Evolutionary conservation across 2,888 invertebrate species (phyloP).

Genomic region (Sarcophaga caerulescens): DNA sequence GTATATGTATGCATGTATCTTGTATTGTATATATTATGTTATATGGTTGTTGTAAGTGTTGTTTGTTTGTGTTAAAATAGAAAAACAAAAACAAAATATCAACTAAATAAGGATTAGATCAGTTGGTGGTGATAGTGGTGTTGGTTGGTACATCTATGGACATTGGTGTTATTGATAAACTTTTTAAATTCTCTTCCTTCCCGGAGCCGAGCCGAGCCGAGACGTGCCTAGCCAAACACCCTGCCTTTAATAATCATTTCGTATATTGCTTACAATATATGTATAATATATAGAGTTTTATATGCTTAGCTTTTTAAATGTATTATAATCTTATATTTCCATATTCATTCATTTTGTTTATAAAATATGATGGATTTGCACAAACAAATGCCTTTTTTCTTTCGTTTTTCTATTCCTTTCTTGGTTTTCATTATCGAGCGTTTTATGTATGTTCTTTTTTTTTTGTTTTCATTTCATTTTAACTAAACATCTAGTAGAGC

Average conservation of each 20-base stretch:
- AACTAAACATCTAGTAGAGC: conserved; percentile 37
- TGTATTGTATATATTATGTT: too few relatives aligned
- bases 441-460: background rate
- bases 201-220: too few relatives aligned
- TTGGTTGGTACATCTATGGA: background rate
- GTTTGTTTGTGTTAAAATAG: conserved; percentile 38
- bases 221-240: too few relatives aligned
- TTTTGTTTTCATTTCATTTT: conserved; percentile 1
- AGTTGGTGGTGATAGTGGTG: conserved; percentile 39
- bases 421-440: too few relatives aligned
- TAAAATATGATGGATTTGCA: conserved; percentile 23
- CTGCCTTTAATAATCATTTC: conserved; percentile 28
- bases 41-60: too few relatives aligned
- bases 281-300: background rate
- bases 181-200: too few relatives aligned
- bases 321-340: background rate
- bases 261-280: conserved; percentile 58
- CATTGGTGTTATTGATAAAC: too few relatives aligned
- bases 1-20: background rate
- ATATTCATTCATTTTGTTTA: conserved; percentile 25
- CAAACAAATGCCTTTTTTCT: too few relatives aligned
- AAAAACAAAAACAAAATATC: conserved; percentile 18
- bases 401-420: too few relatives aligned
- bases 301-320: conserved; percentile 34
- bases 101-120: conserved; percentile 53